Base-by-base conservation (phyloP, 2,888 invertebrate species). In the Drosophila buzzatii region DNA sequence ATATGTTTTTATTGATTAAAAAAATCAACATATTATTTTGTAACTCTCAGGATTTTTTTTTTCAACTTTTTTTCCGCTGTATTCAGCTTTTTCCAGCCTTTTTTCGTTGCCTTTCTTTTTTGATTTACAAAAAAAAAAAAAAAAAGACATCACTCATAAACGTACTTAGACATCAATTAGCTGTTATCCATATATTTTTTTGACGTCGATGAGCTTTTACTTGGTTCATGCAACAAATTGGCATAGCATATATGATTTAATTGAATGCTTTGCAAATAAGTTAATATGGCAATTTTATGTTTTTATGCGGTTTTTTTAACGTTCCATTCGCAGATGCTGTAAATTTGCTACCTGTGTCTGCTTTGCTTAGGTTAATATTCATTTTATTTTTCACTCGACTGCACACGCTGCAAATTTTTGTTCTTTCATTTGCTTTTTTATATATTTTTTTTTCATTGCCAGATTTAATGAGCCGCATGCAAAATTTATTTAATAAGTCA, bases 401-500 rank as follows among this genome's bases (percentile, higher is more conserved):
- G 64, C 68, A 27, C 27, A 27, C 27, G 27, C 6, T 27, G 27
- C 27, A 27, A 3, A 27, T 27, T 27, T 27, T 5, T 27, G 6
- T 27, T 27, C 7, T 27, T 27, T 27, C 27, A 27, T 27, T 27
- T 27, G 27, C 27, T 6, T 27, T 23, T 27, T 27, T 27, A 27
- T 27, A 4, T 27, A 27, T 27, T 27, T 27, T 27, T 27, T 16
- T 62, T 57, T 37, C 3, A 10, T 39, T 53, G 70, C 66, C 68
- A 58, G 55, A 63, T 72, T 89, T 78, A 89, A 84, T 84, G 89
- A 84, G 82, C 53, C 76, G 53, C 79, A 87, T 87, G 57, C 60
- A 87, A 89, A 72, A 90, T 89, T 78, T 87, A 89, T 84, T 87
- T 89, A 84, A 84, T 87, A 77, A 84, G 68, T 84, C 52, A 60